Conservation (phyloP, 2,113 vertebrate genomes). For the Rissa tridactyla region DNA sequence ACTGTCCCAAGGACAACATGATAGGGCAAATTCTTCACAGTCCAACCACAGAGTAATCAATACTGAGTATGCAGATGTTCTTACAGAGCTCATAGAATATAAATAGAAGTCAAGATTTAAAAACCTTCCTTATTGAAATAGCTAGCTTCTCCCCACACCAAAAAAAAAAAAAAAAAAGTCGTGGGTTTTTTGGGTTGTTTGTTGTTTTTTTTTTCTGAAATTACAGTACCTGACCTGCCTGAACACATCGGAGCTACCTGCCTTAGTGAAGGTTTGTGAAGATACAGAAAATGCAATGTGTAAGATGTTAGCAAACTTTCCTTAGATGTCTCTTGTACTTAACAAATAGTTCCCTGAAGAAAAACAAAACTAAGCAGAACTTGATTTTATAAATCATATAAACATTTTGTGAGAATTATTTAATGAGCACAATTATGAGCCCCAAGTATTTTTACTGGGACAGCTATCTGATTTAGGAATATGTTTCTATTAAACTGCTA, state of each 20-base stretch:
- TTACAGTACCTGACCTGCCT: not conserved
- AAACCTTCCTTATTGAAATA: not conserved
- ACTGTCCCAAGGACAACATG: conserved; percentile 61
- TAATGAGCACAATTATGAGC: not conserved
- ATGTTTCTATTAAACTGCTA: not conserved
- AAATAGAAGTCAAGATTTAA: conserved; percentile 15
- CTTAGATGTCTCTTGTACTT: not conserved
- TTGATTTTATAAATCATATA: not conserved
- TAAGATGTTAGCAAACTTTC: not conserved
- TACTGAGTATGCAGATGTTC: conserved; percentile 29
- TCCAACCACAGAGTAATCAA: conserved; percentile 49
- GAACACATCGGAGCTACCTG: not conserved
- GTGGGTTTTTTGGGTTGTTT: too few relatives aligned
- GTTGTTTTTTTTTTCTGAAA: not conserved
- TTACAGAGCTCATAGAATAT: not conserved
- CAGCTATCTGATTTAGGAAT: not conserved
- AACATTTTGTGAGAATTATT: not conserved
- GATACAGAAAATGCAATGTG: not conserved
- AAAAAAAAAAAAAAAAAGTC: not conserved
- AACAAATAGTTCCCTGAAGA: not conserved
- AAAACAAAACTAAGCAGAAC: not conserved
- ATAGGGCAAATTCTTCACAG: conserved; percentile 39
- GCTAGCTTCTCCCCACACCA: not conserved
- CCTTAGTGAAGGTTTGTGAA: not conserved
- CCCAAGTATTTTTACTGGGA: not conserved